These are phyloP conservation scores for Nomada flava DNA, from an alignment of 2,888 invertebrate genomes.

Conservation along the genomic window DNA sequence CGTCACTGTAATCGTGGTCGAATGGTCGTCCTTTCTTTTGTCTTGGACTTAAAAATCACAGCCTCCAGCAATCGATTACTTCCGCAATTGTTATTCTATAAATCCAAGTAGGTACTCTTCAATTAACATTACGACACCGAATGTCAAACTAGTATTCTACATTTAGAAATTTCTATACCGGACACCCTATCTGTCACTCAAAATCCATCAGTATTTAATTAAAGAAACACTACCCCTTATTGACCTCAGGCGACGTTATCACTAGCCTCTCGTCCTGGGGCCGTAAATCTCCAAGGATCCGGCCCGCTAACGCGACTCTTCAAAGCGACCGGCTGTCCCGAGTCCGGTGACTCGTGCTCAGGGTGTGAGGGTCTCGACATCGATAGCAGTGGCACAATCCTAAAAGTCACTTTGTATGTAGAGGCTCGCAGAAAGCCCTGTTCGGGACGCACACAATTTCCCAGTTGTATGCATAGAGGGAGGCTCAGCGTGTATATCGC, in stretches of 20 bases:
- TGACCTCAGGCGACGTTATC: conserved; percentile 9
- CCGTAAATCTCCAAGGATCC: conserved; percentile 18
- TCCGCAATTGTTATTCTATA: too few species aligned
- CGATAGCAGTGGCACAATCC: conserved; percentile 35
- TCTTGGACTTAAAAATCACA: too few species aligned
- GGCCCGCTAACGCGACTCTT: conserved; percentile 14
- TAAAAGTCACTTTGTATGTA: conserved; percentile 60
- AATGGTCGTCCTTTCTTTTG: background rate
- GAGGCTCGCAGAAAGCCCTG: conserved; percentile 34
- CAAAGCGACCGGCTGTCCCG: conserved; percentile 21
- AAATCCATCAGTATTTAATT: conserved; percentile 30
- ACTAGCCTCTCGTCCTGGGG: background rate
- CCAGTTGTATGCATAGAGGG: conserved; percentile 1
- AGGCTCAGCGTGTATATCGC: conserved; percentile 46
- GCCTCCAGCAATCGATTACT: background rate
- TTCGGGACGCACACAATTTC: conserved; percentile 48
- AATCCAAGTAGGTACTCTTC: too few species aligned
- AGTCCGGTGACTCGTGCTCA: background rate
- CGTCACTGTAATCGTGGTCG: background rate
- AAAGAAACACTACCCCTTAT: background rate
- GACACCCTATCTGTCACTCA: background rate
- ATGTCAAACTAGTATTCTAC: background rate
- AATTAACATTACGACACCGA: background rate
- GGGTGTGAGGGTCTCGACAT: conserved; percentile 14
- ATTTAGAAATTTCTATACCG: background rate